Evolutionary conservation across 2,113 vertebrate species (phyloP).

Genomic region (Orientallactaga bullata): DNA sequence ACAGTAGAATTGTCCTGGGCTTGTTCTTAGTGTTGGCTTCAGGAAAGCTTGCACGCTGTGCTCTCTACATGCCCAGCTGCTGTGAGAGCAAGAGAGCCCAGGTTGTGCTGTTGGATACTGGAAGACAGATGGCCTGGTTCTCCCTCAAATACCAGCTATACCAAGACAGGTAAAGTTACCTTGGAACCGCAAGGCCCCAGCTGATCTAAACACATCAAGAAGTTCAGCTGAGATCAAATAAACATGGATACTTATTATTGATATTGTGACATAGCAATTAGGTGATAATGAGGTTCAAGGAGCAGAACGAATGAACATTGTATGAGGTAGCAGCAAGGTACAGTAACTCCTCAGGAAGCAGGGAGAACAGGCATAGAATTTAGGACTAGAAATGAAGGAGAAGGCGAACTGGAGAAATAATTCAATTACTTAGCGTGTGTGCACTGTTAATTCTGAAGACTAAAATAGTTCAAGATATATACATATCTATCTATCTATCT

Average conservation of each 20-base stretch:
- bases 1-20: not conserved
- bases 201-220: not conserved
- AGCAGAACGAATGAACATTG: not conserved
- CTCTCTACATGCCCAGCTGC: not conserved
- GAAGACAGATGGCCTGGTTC: not conserved
- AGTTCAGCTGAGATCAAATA: not conserved
- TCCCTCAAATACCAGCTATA: not conserved
- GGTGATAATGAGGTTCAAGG: not conserved
- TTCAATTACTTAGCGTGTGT: not conserved
- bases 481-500: too few species aligned
- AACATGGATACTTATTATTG: not conserved
- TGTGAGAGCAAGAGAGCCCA: not conserved
- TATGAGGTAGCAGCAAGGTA: not conserved
- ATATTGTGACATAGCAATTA: not conserved
- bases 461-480: not conserved
- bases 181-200: not conserved
- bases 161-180: not conserved
- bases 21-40: not conserved
- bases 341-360: not conserved
- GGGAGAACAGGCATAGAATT: not conserved
- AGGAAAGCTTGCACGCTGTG: not conserved
- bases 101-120: not conserved
- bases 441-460: not conserved
- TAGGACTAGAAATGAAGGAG: not conserved
- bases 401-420: conserved; percentile 5